Evolutionary conservation across 2,797 vertebrate genomes (phyloP), one percentile per base, ranked within the genome.

Genomic region (Gila robusta): DNA sequence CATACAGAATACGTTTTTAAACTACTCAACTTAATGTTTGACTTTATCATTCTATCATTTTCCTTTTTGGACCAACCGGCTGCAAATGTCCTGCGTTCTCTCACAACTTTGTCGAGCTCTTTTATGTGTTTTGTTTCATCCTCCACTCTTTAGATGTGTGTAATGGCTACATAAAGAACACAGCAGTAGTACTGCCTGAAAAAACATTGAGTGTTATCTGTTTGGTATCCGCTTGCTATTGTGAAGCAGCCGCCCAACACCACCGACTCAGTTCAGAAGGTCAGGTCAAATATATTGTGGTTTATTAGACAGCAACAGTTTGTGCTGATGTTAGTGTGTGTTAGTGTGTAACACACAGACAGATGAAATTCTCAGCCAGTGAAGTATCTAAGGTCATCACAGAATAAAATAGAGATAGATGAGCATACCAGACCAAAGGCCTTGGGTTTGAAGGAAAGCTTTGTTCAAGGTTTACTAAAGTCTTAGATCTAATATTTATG

Each of bases 151-250:
- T 16, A 67, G 41, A 23, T 69, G 41, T 66, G 26, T 74, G 70
- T 49, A 64, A 26, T 66, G 56, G 41, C 39, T 64, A 47, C 39
- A 10, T 74, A 41, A 49, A 83, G 28, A 67, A 37, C 72, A 39
- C 72, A 77, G 62, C 72, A 26, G 54, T 49, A 35, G 56, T 11
- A 17, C 41, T n/a, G 82, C 59, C 72, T 84, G 62, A 54, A 84
- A 54, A 19, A 77, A 84, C 82, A 83, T 37, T 23, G 41, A 37
- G 44, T 26, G 11, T 67, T 77, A 84, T 77, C 62, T 67, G 82
- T 52, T 35, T 28, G 6, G 11, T 37, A 52, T 82, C 81, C 2
- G 52, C 37, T 64, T 28, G 28, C 79, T 81, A 32, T 81, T 52
- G 64, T 69, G 32, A 56, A 49, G 56, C 32, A 39, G 47, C 32